These are phyloP conservation scores for Platynereis dumerilii DNA, from an alignment of 2,888 invertebrate species.

Conservation along the genomic window DNA sequence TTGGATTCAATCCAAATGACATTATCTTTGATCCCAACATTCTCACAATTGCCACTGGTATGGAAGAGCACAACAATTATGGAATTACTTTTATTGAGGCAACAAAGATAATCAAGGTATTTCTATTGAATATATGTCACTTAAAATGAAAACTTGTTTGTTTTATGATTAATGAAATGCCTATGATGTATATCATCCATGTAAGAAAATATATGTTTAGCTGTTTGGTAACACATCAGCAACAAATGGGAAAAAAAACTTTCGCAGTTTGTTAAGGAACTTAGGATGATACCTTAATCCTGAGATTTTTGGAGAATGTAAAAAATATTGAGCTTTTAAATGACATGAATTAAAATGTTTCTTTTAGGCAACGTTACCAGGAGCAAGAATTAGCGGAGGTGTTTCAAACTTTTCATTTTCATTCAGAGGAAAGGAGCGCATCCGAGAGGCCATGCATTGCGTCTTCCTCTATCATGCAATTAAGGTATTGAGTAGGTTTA, in stretches of 20 bases:
- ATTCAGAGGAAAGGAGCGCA: constrained; percentile 68
- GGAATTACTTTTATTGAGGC: constrained; percentile 68
- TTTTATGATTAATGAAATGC: neutral
- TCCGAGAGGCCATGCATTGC: constrained; percentile 69
- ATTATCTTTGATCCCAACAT: constrained; percentile 71
- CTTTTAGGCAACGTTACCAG: constrained; percentile 62
- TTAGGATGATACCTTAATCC: too few species aligned
- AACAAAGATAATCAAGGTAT: constrained; percentile 66
- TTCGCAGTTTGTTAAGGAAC: too few species aligned
- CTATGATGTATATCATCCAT: neutral
- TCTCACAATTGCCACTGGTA: constrained; percentile 70
- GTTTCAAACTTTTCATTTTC: constrained; percentile 70
- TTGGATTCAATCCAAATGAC: constrained; percentile 68
- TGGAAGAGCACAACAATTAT: constrained; percentile 69
- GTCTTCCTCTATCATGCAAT: constrained; percentile 71
- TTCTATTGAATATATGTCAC: neutral
- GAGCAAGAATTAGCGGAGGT: constrained; percentile 69
- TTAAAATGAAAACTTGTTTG: neutral
- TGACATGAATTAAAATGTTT: too few species aligned
- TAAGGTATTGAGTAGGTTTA: constrained; percentile 53
- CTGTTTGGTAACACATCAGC: too few species aligned
- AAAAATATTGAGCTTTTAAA: too few species aligned
- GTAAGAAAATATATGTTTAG: neutral
- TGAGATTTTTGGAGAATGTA: too few species aligned
- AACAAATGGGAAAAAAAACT: too few species aligned